phyloP scores from a whole-genome alignment of 2,888 invertebrate genomes.

The Eristalis tenax region DNA sequence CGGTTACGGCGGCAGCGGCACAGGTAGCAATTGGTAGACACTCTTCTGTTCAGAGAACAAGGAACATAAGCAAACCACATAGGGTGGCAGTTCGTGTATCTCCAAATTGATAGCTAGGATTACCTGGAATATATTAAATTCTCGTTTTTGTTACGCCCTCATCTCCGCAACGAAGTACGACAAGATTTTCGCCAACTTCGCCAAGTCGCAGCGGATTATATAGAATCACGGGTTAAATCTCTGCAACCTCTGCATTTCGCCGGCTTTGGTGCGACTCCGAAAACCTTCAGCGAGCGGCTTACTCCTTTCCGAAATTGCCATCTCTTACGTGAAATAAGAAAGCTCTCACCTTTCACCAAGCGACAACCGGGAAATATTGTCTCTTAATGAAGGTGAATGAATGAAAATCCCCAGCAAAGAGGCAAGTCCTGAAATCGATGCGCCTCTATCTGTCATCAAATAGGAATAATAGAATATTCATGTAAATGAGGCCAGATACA shows the following conservation, averaged over 20 bases:
- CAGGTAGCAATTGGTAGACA: slow-evolving; percentile 19
- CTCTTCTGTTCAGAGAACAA: neutral
- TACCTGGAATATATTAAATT: slow-evolving; percentile 50
- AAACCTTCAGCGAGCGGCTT: slow-evolving; percentile 27
- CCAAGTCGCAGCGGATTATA: slow-evolving; percentile 29
- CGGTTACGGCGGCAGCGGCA: neutral
- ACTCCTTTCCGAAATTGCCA: slow-evolving; percentile 14
- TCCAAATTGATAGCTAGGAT: slow-evolving; percentile 63
- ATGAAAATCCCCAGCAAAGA: neutral
- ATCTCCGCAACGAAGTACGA: neutral
- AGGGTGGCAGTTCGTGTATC: slow-evolving; percentile 32
- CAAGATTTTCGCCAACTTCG: slow-evolving; percentile 35
- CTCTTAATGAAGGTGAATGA: neutral
- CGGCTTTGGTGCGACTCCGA: slow-evolving; percentile 33
- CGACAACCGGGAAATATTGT: neutral
- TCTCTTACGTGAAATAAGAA: neutral
- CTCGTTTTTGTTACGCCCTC: slow-evolving; percentile 6
- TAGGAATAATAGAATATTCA: neutral
- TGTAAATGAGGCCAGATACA: neutral
- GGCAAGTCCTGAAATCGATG: neutral
- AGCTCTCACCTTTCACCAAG: neutral
- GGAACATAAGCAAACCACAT: slow-evolving; percentile 16
- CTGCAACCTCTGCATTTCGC: slow-evolving; percentile 34
- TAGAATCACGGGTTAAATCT: slow-evolving; percentile 44
- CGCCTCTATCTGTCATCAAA: neutral